Evolutionary conservation across 1,140 invertebrate species (phyloP).

Genomic region (Pararge aegeria): DNA sequence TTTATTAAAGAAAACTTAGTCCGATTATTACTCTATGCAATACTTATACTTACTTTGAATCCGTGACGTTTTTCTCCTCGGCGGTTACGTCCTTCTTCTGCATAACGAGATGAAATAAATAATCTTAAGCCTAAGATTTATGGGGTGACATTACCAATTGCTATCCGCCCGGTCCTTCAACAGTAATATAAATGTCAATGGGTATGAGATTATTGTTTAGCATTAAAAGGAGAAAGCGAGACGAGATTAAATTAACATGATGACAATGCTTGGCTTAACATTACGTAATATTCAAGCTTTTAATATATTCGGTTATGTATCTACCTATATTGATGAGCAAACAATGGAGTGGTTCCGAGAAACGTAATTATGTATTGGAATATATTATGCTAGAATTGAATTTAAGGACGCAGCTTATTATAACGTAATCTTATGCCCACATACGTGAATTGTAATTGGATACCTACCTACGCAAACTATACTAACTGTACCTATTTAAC

Average conservation of each 20-base stretch:
- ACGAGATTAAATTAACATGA: slow-evolving; percentile 30
- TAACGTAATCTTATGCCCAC: not conserved
- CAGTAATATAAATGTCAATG: too few relatives aligned
- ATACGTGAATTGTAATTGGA: not conserved
- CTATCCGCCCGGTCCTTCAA: too few relatives aligned
- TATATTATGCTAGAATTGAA: not conserved
- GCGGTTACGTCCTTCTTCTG: too few relatives aligned
- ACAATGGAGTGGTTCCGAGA: not conserved
- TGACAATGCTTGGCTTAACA: slow-evolving; percentile 25
- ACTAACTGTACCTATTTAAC: not conserved
- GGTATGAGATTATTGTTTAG: not conserved
- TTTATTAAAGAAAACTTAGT: too few relatives aligned
- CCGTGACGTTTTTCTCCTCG: too few relatives aligned
- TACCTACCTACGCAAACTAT: not conserved
- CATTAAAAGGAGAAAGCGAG: slow-evolving; percentile 25
- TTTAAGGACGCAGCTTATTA: not conserved
- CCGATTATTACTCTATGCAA: too few relatives aligned
- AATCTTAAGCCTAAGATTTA: too few relatives aligned
- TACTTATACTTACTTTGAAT: too few relatives aligned
- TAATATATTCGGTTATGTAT: too few relatives aligned
- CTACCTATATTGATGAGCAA: not conserved
- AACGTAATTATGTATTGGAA: slow-evolving; percentile 4
- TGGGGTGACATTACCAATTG: too few relatives aligned
- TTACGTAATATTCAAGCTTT: slow-evolving; percentile 21
- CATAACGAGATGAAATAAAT: too few relatives aligned